Evolutionary conservation across 2,888 invertebrate species (phyloP), one percentile per base, ranked within the genome.

Genomic region (Thymelicus lineola): DNA sequence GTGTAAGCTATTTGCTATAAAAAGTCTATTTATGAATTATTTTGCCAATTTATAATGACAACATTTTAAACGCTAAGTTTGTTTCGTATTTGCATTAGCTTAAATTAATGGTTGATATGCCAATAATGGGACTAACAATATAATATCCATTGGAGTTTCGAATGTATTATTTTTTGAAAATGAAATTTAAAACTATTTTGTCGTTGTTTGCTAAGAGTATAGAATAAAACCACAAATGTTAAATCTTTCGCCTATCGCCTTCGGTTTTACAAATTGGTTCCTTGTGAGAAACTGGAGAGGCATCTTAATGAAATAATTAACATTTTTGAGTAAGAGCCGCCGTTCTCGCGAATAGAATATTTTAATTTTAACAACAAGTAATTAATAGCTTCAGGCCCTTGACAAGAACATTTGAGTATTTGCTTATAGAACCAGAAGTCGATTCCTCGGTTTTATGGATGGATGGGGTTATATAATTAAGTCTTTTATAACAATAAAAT

Each of bases 291-390:
- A 61, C 57, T 65, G 48, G n/a, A 57, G 57, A 48, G 68, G 48
- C 55, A 45, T 69, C 69, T 69, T 69, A 63, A 69, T 69, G 69
- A 69, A 69, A 69, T 69, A 69, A 69, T 69, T 69, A 63, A 61
- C 57, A 63, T 69, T 69, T 69, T 69, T 69, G 62, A 63, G 63
- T 50, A 63, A 63, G 63, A 69, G 69, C 69, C 63, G 62, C 15
- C 57, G n/a, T 63, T 65, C 57, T 69, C 57, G 57, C 69, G 62
- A 48, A 63, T 57, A 55, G 69, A 69, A 62, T 69, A 63, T 69
- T n/a, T 69, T 69, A 69, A 69, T 69, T 69, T 69, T 69, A 69
- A 63, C 68, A 68, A 68, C 69, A 69, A 69, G 69, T 69, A 63
- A 69, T 69, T 69, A 63, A 69, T 69, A 58, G 69, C 61, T 68